Evolutionary conservation across 1,140 invertebrate genomes (phyloP).

Genomic region (Dryas iulia): DNA sequence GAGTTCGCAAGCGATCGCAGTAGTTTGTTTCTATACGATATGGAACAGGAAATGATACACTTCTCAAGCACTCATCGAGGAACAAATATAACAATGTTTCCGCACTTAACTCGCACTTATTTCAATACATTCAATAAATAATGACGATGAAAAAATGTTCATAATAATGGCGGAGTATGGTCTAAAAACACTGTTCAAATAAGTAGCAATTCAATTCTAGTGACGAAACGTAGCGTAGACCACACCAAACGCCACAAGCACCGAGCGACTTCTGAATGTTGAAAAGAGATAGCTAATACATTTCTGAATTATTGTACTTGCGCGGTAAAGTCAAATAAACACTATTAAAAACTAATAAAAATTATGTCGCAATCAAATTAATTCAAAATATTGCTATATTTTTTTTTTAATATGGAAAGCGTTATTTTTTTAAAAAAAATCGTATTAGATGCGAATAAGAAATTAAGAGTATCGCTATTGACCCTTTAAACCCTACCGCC

Average conservation of each 20-base stretch:
- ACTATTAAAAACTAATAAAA: slow-evolving; percentile 30
- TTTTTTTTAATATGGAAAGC: background rate
- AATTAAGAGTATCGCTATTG: slow-evolving; percentile 33
- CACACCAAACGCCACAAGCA: slow-evolving; percentile 49
- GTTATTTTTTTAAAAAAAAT: background rate
- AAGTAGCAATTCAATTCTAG: slow-evolving; percentile 57
- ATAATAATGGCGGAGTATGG: slow-evolving; percentile 69
- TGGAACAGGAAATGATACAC: slow-evolving; percentile 77
- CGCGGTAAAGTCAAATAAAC: slow-evolving; percentile 74
- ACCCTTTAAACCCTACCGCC: slow-evolving; percentile 38
- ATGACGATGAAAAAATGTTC: slow-evolving; percentile 49
- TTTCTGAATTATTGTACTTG: slow-evolving; percentile 63
- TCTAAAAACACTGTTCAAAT: slow-evolving; percentile 64
- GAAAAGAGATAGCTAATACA: slow-evolving; percentile 59
- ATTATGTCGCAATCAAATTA: slow-evolving; percentile 2
- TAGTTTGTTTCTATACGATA: slow-evolving; percentile 75
- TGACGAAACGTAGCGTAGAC: slow-evolving; percentile 61
- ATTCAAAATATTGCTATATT: background rate
- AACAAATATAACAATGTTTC: slow-evolving; percentile 35
- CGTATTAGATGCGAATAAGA: background rate
- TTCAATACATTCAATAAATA: slow-evolving; percentile 35
- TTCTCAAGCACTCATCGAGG: slow-evolving; percentile 53
- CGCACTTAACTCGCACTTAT: slow-evolving; percentile 33
- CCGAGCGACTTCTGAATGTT: slow-evolving; percentile 49
- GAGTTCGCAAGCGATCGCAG: slow-evolving; percentile 63